Evolutionary conservation across 64 coral and sea anemone species (phyloP), one percentile per base, ranked within the genome.

Genomic region (Catalaphyllia jardinei): DNA sequence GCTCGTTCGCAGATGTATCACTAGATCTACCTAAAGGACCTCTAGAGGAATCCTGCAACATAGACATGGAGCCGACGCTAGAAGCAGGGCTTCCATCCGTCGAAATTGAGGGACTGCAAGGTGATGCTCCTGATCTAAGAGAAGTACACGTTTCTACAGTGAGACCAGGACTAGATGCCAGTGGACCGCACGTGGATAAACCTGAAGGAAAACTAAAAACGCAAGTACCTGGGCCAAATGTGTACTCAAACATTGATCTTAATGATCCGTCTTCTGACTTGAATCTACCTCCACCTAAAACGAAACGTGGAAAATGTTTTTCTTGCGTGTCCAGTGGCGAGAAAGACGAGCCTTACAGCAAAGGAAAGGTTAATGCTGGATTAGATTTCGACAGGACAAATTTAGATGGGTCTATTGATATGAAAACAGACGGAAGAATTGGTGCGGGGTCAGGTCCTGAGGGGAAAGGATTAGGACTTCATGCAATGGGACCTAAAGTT

Each of bases 261-360:
- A 24, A 30, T 10, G 63, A 13, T 28, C 39, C 62, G 4, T 69
- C 81, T 6, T 64, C 29, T 27, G 39, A 11, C 12, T 15, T 69
- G 62, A 38, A 64, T n/a, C 22, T 82, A 35, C 79, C 79, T 6
- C 39, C 79, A 29, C 14, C 62, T 20, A 71, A 27, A 71, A 85
- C n/a, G 33, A 85, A 85, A 38, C 65, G 81, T 25, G 63, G 19
- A 0, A 85, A 85, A 3, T 85, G 81, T 25, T 63, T 85, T 24
- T 71, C 81, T 2, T 85, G 81, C 38, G 33, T 42, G 64, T 71
- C 81, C 22, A 85, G 63, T 50, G 81, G 63, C 15, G 81, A 85
- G 9, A 71, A 25, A 33, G 81, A 71, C 22, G 81, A 71, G 33
- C 81, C 81, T 5, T 85, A 85, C 63, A 39, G 17, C 12, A 71